Conservation (phyloP, 2,797 vertebrate genomes). For the Enteromius afrohamiltoni region DNA sequence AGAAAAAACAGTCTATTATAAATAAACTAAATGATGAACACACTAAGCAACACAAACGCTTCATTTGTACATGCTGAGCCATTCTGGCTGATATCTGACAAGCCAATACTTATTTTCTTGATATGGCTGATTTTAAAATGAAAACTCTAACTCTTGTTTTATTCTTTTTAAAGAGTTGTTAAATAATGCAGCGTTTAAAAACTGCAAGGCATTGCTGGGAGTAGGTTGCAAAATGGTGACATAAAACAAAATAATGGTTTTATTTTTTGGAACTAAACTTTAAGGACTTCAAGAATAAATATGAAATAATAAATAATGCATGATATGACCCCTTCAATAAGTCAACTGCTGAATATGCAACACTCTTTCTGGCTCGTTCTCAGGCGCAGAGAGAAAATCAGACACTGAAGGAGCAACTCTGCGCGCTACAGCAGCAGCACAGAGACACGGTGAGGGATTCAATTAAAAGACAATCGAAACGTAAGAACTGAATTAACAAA, state of each 20-base stretch:
- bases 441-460: constrained; percentile 60
- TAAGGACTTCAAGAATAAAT: neutral
- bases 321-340: neutral
- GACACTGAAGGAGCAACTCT: constrained; percentile 65
- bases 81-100: neutral
- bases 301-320: neutral
- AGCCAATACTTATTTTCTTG: neutral
- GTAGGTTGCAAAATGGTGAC: neutral
- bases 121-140: neutral
- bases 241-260: neutral
- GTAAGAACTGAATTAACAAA: neutral
- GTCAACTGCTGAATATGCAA: neutral
- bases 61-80: neutral
- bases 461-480: neutral
- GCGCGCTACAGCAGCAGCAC: constrained; percentile 66
- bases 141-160: neutral
- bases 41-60: neutral
- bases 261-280: neutral
- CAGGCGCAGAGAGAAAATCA: constrained; percentile 67
- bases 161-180: neutral
- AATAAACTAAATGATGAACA: neutral
- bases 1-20: neutral
- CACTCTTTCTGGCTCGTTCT: neutral
- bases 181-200: neutral
- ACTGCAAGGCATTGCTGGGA: neutral